Conservation (phyloP, 2,888 invertebrate genomes). For the Argyresthia albistria region DNA sequence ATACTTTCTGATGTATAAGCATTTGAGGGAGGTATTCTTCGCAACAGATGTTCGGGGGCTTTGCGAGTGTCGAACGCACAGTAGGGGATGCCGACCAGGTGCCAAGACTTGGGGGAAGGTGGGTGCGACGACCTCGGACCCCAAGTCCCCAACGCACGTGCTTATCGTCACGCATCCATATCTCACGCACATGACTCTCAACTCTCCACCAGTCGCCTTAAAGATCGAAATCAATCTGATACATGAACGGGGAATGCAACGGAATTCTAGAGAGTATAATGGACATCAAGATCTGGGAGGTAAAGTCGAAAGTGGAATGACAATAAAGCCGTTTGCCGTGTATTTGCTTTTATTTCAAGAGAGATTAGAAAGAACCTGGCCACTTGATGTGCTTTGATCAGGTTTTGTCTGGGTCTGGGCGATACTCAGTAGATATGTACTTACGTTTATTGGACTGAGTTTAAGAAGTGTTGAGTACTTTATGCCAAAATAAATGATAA, state of each 20-base stretch:
- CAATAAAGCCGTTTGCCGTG: not conserved
- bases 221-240: not conserved
- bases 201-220: not conserved
- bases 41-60: slow-evolving; percentile 54
- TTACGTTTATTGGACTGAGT: not conserved
- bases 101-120: slow-evolving; percentile 47
- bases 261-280: not conserved
- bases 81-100: slow-evolving; percentile 50
- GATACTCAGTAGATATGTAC: not conserved
- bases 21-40: slow-evolving; percentile 27
- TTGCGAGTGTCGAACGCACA: slow-evolving; percentile 9
- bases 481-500: not conserved
- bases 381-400: not conserved
- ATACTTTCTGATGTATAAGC: not conserved
- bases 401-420: not conserved
- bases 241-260: not conserved
- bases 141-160: slow-evolving; percentile 45
- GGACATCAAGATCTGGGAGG: not conserved
- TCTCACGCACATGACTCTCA: not conserved
- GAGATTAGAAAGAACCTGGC: not conserved
- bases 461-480: not conserved
- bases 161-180: slow-evolving; percentile 7
- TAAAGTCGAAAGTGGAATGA: slow-evolving; percentile 1
- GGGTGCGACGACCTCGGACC: slow-evolving; percentile 60
- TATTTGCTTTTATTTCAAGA: not conserved